Base-by-base conservation (phyloP, 2,113 vertebrate species). In the Chloebia gouldiae region DNA sequence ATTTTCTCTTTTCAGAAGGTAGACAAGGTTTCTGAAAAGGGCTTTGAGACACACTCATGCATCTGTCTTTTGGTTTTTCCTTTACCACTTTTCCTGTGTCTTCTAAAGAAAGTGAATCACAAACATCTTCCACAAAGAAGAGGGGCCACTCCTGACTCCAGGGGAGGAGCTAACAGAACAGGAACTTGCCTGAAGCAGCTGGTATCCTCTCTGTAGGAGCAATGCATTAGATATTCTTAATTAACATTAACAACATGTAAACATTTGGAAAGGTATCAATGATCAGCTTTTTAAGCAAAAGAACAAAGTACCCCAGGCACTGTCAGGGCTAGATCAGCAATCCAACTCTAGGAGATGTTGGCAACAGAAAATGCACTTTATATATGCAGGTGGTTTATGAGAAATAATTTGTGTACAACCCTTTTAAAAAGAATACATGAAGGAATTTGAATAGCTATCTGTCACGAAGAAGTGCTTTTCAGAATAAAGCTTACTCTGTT, bases 191-290 rank as follows among this genome's bases (percentile, higher is more conserved):
- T 44, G 44, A 71, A 68, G 37, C 76, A 95, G 85, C 68, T 81
- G 65, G 51, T 81, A 71, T 68, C 51, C 47, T 81, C 79, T 79
- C 87, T 86, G 51, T 6, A 80, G 82, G 28, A 91, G 28, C 35
- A 92, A 70, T 15, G 28, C 49, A 71, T 60, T 35, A 63, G 30
- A 4, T 57, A 65, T 59, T 72, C 11, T 88, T 78, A 81, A 84
- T 47, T 68, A 88, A 82, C 64, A 79, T 68, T 86, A 91, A 90
- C 82, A 81, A 89, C 85, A 60, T 2, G 23, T 64, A 88, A 96
- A 53, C 71, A 88, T 69, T 96, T 88, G 86, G 88, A 86, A 70
- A 95, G 86, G 64, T 88, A 92, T 91, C 75, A 92, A 31, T 56
- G 49, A 92, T 66, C 22, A 18, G 64, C n/a, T 93, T 84, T 93